phyloP scores from a whole-genome alignment of 2,113 vertebrate genomes.

The Pogonocichla stellata region DNA sequence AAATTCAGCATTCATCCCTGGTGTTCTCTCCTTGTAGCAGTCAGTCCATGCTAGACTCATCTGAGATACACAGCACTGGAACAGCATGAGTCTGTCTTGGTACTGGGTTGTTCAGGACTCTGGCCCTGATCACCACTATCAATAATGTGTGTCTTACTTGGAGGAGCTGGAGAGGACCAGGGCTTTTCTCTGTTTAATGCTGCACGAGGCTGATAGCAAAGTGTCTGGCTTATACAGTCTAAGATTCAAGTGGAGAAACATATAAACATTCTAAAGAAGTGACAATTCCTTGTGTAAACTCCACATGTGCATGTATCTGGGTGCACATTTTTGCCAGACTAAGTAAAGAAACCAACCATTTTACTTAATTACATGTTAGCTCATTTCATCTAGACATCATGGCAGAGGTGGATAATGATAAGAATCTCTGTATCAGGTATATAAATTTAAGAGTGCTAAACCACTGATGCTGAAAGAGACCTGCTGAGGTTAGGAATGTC shows the following conservation, averaged over 20 bases:
- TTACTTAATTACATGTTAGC: neutral
- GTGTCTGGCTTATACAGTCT: neutral
- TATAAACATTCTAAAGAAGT: neutral
- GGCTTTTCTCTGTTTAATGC: neutral
- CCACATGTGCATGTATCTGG: neutral
- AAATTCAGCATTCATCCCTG: neutral
- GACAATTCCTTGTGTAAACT: neutral
- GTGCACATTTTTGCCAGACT: neutral
- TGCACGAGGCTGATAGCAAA: neutral
- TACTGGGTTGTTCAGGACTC: neutral
- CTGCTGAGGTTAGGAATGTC: neutral
- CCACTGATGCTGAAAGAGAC: neutral
- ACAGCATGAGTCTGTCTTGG: neutral
- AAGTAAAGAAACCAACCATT: neutral
- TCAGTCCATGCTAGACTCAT: neutral
- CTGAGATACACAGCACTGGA: rapidly evolving
- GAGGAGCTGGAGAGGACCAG: neutral
- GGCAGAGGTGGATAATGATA: neutral
- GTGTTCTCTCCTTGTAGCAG: neutral
- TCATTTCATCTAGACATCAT: neutral
- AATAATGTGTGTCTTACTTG: rapidly evolving
- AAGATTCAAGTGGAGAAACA: neutral
- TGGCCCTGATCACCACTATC: neutral
- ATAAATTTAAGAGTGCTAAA: neutral
- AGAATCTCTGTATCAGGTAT: neutral